Percentiles rank a stretch among this genome's conserved stretches.
phyloP scores from a whole-genome alignment of 64 coral and sea anemone genomes.

The Pocillopora damicornis region DNA sequence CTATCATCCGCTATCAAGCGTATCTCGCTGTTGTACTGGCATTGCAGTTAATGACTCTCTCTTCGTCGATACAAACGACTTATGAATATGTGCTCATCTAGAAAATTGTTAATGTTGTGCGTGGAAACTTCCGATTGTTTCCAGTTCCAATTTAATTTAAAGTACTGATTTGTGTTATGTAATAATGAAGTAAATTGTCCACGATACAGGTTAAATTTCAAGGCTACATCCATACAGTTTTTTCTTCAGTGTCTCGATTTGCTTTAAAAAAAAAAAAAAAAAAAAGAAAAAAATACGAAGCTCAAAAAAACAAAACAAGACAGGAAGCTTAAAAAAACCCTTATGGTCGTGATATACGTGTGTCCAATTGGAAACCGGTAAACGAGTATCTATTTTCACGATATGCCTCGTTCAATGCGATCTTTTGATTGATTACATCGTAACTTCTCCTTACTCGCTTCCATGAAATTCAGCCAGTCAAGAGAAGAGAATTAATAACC shows the following conservation, averaged over 20 bases:
- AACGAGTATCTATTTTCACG: background rate
- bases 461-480: background rate
- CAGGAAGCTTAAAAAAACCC: background rate
- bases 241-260: background rate
- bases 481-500: background rate
- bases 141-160: background rate
- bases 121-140: conserved; percentile 6
- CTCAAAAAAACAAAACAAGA: background rate
- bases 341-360: background rate
- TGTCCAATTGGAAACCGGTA: background rate
- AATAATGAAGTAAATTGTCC: background rate
- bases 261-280: background rate
- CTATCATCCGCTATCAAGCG: background rate
- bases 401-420: background rate
- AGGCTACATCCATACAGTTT: background rate
- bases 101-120: conserved; percentile 7
- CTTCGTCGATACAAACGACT: background rate
- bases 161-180: background rate
- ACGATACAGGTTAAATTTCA: background rate
- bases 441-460: background rate
- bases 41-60: background rate
- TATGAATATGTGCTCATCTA: background rate
- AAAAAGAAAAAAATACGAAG: background rate
- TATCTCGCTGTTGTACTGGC: too few species aligned
- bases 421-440: background rate